phyloP scores from a whole-genome alignment of 2,113 vertebrate genomes.

The Neotoma lepida region DNA sequence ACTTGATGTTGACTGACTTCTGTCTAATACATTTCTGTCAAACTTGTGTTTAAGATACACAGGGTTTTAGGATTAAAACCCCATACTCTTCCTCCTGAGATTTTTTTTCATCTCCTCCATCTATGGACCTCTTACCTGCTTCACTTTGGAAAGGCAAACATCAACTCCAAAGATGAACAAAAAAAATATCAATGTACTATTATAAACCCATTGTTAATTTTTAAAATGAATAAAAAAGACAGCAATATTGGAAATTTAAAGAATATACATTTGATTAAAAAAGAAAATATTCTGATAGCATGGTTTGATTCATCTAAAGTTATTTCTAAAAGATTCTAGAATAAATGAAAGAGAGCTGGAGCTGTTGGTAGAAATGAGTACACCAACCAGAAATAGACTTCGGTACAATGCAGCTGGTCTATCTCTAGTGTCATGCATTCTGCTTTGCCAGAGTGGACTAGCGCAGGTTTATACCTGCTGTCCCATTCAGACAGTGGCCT shows the following conservation, averaged over 20 bases:
- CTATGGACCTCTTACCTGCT: neutral
- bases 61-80: neutral
- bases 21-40: neutral
- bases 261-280: neutral
- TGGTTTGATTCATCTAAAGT: neutral
- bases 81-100: neutral
- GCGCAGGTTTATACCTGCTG: neutral
- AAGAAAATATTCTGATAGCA: neutral
- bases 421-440: neutral
- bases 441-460: neutral
- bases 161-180: neutral
- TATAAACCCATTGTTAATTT: neutral
- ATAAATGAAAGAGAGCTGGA: neutral
- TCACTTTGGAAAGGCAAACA: neutral
- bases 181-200: neutral
- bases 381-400: neutral
- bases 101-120: neutral
- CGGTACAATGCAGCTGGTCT: neutral
- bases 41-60: neutral
- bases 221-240: neutral
- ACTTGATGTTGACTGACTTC: neutral
- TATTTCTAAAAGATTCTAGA: neutral
- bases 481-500: neutral
- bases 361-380: neutral
- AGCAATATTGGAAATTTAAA: neutral